These are phyloP conservation scores for Tenthredo scrophulariae DNA, from an alignment of 2,888 invertebrate genomes.

Conservation along the genomic window DNA sequence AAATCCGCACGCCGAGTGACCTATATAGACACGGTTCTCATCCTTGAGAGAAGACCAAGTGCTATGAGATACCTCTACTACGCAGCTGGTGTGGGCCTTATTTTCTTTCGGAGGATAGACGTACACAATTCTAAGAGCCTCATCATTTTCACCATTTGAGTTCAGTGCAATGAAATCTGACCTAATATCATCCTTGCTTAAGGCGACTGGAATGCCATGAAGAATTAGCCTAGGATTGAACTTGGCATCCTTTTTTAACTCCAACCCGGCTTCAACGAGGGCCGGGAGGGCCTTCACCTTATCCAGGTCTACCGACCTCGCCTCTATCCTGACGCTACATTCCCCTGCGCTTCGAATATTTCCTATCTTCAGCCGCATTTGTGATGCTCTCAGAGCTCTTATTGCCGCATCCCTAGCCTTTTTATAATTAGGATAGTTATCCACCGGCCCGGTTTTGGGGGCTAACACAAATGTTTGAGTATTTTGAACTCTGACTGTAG, in stretches of 20 bases:
- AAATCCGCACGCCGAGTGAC: constrained; percentile 34
- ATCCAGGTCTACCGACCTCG: constrained; percentile 36
- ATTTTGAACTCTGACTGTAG: too few species aligned
- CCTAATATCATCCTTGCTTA: neutral
- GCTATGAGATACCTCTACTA: neutral
- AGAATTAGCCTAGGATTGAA: too few species aligned
- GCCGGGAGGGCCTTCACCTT: constrained; percentile 14
- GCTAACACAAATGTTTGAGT: too few species aligned
- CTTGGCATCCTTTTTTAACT: too few species aligned
- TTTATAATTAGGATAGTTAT: too few species aligned
- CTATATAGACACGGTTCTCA: neutral
- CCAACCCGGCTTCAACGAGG: neutral
- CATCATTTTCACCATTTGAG: neutral
- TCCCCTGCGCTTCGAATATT: neutral
- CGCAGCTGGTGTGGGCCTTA: neutral
- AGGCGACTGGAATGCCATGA: too few species aligned
- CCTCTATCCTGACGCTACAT: constrained; percentile 24
- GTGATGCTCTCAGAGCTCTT: neutral
- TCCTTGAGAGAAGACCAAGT: neutral
- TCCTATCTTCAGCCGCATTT: constrained; percentile 37
- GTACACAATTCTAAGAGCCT: constrained; percentile 19
- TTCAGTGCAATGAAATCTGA: neutral
- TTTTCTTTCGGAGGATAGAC: neutral
- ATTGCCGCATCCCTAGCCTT: too few species aligned
- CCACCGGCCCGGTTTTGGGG: too few species aligned